Evolutionary conservation across 2,888 invertebrate species (phyloP), one percentile per base, ranked within the genome.

Genomic region (Meteorus colon): DNA sequence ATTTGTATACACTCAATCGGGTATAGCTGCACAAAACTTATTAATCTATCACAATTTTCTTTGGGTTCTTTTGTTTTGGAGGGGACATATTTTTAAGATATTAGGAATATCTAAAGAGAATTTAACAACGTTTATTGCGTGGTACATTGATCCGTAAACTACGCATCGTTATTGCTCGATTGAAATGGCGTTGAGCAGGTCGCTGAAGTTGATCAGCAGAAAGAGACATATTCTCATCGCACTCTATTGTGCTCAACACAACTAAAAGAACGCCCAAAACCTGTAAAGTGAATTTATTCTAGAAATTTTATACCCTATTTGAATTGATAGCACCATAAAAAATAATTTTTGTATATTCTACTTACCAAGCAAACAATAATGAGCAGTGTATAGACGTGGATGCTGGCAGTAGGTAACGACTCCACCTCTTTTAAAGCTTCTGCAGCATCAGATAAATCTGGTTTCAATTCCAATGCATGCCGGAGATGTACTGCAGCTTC

Each of bases 81-180:
- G 55, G 65, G 8, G 37, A 70, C 66, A 14, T 24, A 31, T 2
- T 27, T 29, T 16, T 16, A 10, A 59, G 55, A 29, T 24, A 29
- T 5, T 4, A 8, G 55, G 55, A 6, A 55, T 4, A 24, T 60
- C 45, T 59, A 75, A 66, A 60, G 55, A 41, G 73, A 75, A 76
- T 84, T 88, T 84, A 88, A 84, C 88, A 89, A 79, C 89, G 89
- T 84, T 88, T 89, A 78, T 88, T 88, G 63, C 89, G 88, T 73
- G 89, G 85, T 48, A 89, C 89, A 62, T 89, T 88, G 19, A 89
- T 83, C 12, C 94, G 92, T 62, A 97, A 91, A 70, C 96, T 95
- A 16, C 96, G 92, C 96, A 96, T 96, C 19, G 96, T 96, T 94
- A 96, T 95, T 16, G 96, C 96, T 82, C 96, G 92, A 90, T 96